Evolutionary conservation across 1,140 invertebrate species (phyloP), one percentile per base, ranked within the genome.

Genomic region (Atta colombica): DNA sequence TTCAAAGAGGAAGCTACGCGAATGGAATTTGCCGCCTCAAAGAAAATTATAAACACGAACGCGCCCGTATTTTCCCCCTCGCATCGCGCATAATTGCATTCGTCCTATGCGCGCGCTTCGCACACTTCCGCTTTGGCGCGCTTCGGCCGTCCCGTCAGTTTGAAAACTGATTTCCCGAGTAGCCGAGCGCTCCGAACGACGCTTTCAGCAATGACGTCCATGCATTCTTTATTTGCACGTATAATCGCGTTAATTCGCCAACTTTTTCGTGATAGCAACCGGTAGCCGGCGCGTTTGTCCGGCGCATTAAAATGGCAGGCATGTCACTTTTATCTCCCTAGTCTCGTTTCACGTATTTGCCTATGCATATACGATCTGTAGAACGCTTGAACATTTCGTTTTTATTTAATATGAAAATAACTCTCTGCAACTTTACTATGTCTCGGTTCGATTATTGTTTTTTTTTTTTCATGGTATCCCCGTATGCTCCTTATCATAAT

Each of bases 41-140:
- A 87, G 86, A 81, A 87, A 86, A 90, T 90, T 81, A 86, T 90
- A 51, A 86, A 77, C 69, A n/a, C 63, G 53, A 88, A 86, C 72
- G 55, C 53, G 58, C 51, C 25, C 35, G 28, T 45, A 6, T 39
- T 21, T 2, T 25, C 31, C 1, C 10, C 2, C 28, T n/a, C n/a
- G 18, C 51, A 16, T 77, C 28, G 74, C 39, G 28, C 18, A 84
- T 84, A 84, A 84, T 84, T 75, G 80, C 80, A 84, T 84, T 84
- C 80, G 80, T 51, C 68, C 71, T 61, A 61, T 66, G 28, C 68
- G 58, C 68, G 78, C 49, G 78, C 51, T 8, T 3, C 21, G 51
- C 65, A 28, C 78, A 63, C 78, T 84, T 84, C 69, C 80, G 55
- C 69, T 84, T 84, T 84, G 55, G 39, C 69, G 69, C 55, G 58